phyloP scores from a whole-genome alignment of 1,140 invertebrate species.

The Nixonia krombeini region DNA sequence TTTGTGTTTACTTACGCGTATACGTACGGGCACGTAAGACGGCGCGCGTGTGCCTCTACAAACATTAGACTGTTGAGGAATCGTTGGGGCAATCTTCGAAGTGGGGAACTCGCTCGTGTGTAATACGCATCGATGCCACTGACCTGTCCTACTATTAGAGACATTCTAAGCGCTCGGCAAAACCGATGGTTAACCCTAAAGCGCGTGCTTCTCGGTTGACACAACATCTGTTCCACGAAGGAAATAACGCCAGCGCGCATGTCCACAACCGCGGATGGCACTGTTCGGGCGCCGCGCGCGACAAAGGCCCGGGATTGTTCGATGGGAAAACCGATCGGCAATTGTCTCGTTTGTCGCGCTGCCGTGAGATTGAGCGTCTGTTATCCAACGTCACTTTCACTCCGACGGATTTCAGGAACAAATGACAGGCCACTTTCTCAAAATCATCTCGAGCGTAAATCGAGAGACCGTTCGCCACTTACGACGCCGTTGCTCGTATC shows the following conservation, averaged over 20 bases:
- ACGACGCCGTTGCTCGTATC: too few relatives aligned
- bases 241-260: neutral
- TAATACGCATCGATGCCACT: conserved; percentile 12
- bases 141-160: conserved; percentile 16
- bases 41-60: conserved; percentile 17
- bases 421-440: neutral
- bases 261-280: neutral
- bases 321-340: neutral
- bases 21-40: conserved; percentile 4
- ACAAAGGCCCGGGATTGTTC: too few relatives aligned
- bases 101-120: conserved; percentile 1
- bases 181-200: conserved; percentile 15
- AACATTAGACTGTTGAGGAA: conserved; percentile 5
- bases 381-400: conserved; percentile 1
- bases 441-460: neutral
- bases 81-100: conserved; percentile 4
- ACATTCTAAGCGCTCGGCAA: conserved; percentile 6
- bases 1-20: conserved; percentile 2
- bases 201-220: conserved; percentile 11
- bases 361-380: neutral
- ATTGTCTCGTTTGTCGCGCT: neutral
- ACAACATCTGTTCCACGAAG: neutral
- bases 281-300: too few relatives aligned
- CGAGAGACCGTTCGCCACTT: too few relatives aligned
- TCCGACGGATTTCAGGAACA: neutral